phyloP scores from a whole-genome alignment of 64 coral and sea anemone species.

The Acropora tenuis region DNA sequence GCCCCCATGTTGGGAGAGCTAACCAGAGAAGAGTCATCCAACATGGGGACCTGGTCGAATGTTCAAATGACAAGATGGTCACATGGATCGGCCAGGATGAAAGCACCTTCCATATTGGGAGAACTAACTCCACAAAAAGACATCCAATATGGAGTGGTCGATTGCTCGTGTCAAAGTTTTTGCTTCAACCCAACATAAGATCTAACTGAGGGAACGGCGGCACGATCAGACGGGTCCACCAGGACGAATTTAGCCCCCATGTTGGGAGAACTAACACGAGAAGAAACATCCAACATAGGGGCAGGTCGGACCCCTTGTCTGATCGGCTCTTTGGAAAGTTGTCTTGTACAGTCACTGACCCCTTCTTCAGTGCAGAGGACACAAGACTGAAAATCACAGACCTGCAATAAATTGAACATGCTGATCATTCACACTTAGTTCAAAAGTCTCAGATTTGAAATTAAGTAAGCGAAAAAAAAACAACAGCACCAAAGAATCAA shows the following conservation, averaged over 20 bases:
- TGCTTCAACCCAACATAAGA: not conserved
- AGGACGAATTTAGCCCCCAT: not conserved
- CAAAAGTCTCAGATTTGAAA: no score
- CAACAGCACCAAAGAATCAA: no score
- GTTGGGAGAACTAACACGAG: not conserved
- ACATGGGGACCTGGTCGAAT: not conserved
- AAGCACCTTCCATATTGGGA: not conserved
- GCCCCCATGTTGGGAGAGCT: conserved; percentile 21
- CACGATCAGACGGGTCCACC: not conserved
- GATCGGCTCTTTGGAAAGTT: not conserved
- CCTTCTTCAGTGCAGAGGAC: not conserved
- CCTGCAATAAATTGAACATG: not conserved
- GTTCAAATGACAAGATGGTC: no score
- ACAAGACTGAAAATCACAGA: not conserved
- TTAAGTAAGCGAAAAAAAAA: not conserved
- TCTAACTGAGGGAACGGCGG: not conserved
- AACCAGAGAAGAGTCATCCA: not conserved
- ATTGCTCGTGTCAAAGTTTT: no score
- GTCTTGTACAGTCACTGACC: not conserved
- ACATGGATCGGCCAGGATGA: not conserved
- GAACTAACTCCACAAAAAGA: not conserved
- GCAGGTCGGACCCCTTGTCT: not conserved
- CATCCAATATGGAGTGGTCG: not conserved
- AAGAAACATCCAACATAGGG: not conserved
- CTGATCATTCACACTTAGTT: not conserved